phyloP scores from a whole-genome alignment of 1,140 invertebrate genomes.

The Orchesella cincta region DNA sequence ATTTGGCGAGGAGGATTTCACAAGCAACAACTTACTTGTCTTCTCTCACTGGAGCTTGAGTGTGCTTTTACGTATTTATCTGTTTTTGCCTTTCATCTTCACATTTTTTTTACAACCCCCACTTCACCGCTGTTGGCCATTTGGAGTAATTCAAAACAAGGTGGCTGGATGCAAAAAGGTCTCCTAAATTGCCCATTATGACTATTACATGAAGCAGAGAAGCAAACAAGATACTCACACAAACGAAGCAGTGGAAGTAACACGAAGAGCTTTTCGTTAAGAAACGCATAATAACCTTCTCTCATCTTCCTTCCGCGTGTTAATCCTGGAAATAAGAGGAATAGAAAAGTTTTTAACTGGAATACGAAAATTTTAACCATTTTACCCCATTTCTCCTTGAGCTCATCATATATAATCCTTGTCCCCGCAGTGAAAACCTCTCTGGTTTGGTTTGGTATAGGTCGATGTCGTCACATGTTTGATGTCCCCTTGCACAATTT shows the following conservation, averaged over 20 bases:
- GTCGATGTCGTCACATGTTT: slow-evolving; percentile 19
- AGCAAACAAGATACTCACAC: not conserved
- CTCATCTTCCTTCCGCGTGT: not conserved
- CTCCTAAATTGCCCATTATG: slow-evolving; percentile 21
- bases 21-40: no score
- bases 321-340: not conserved
- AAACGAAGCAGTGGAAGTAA: not conserved
- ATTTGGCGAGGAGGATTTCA: not conserved
- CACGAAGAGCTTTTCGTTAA: not conserved
- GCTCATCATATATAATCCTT: not conserved
- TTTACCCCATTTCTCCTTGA: slow-evolving; percentile 12
- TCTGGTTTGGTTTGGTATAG: no score
- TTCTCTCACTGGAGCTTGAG: no score
- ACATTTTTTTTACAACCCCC: not conserved
- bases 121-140: slow-evolving; percentile 3
- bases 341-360: not conserved
- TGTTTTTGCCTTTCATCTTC: no score
- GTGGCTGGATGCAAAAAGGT: not conserved
- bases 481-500: not conserved
- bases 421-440: not conserved
- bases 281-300: not conserved
- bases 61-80: no score
- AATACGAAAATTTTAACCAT: not conserved
- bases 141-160: slow-evolving; percentile 27
- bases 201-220: slow-evolving; percentile 13